Evolutionary conservation across 2,113 vertebrate species (phyloP), one percentile per base, ranked within the genome.

Genomic region (Condylura cristata): DNA sequence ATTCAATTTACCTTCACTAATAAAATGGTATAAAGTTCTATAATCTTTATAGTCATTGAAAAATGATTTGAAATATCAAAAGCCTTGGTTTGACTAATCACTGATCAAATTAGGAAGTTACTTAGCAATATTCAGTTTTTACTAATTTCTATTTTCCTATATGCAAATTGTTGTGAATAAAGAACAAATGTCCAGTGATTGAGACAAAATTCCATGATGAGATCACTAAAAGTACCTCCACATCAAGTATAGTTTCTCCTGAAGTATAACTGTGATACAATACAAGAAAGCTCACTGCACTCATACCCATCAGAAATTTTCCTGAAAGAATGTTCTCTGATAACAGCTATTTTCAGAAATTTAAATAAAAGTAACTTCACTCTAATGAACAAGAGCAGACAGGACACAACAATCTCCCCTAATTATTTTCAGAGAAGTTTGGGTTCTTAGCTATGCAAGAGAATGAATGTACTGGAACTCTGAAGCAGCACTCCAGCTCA

Each of bases 91-190:
- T 84, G 46, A 66, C 9, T 90, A 87, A 37, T 66, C 61, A 72
- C 48, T 24, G 48, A 51, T 81, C 34, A 94, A 83, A 90, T 51
- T n/a, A 89, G 12, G 66, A 60, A 6, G 61, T 53, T 84, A 75
- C 11, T 82, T 86, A 39, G 17, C 53, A 93, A 75, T 60, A 80
- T 72, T n/a, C 30, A 63, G 9, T 20, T 61, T 39, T 89, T 56
- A 92, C 46, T 76, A 94, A 65, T 76, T 78, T 93, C 11, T 53
- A 74, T 74, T 60, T 83, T 66, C 41, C 65, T 70, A n/a, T 28
- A 86, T 91, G 60, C 8, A 84, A 61, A 44, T 92, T 74, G 46
- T 70, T 90, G 56, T 82, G 63, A 82, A 85, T 58, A 61, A 86
- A 92, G 10, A 78, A 28, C 44, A 48, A 86, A 63, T 48, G 26